Conservation (phyloP, 2,888 invertebrate genomes). For the Mermis nigrescens region DNA sequence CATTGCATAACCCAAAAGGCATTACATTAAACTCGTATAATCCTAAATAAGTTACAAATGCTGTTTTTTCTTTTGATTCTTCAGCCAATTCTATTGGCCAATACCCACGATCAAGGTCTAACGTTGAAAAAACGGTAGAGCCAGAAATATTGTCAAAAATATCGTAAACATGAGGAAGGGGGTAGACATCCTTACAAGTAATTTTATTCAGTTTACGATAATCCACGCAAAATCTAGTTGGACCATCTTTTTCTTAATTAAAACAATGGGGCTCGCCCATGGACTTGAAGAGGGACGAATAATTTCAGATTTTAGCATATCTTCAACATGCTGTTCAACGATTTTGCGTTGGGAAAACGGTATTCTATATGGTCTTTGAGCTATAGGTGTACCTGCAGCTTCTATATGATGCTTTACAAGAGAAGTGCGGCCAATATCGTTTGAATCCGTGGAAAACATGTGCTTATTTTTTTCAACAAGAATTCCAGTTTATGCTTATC, state of each 20-base stretch:
- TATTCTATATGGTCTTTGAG: not conserved
- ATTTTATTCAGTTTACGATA: conserved; percentile 18
- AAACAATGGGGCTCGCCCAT: conserved; percentile 28
- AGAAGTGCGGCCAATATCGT: no score
- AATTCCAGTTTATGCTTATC: no score
- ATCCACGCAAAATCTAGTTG: conserved; percentile 18
- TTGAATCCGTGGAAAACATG: no score
- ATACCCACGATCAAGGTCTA: not conserved
- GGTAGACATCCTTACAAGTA: conserved; percentile 13
- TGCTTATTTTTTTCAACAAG: no score
- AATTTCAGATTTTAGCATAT: conserved; percentile 5
- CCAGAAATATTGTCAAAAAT: not conserved
- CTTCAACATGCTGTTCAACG: not conserved
- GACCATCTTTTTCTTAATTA: conserved; percentile 27
- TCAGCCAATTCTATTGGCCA: not conserved
- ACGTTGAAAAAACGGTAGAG: not conserved
- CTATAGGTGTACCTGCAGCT: no score
- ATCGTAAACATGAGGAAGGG: conserved; percentile 15
- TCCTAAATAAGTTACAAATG: not conserved
- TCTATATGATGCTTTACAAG: no score
- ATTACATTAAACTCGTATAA: not conserved
- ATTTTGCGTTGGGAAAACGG: not conserved
- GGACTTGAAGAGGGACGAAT: conserved; percentile 22
- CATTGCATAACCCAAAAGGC: conserved; percentile 1
- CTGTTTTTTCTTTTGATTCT: not conserved